phyloP scores from a whole-genome alignment of 2,113 vertebrate species.

The Mixornis gularis region DNA sequence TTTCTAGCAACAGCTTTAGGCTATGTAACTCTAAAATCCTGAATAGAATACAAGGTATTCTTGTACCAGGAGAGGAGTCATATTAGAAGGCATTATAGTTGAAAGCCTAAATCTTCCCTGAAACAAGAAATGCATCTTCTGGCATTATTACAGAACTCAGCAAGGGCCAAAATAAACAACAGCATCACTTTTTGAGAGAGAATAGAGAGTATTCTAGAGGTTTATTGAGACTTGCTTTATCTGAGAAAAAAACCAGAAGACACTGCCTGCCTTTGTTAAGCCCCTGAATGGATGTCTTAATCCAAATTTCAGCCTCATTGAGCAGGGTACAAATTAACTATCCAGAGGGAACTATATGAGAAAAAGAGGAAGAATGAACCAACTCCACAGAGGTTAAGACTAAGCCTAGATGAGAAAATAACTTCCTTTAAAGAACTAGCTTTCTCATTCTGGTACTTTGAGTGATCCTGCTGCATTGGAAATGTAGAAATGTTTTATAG shows the following conservation, averaged over 20 bases:
- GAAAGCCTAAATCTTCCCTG: neutral
- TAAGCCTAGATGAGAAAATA: neutral
- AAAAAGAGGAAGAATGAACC: conserved; percentile 3
- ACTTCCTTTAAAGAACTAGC: neutral
- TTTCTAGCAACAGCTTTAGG: conserved; percentile 31
- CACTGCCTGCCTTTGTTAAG: conserved; percentile 21
- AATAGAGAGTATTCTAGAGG: neutral
- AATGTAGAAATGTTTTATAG: neutral
- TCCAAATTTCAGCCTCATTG: conserved; percentile 33
- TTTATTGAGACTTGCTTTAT: conserved; percentile 37
- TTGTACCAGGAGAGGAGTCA: neutral
- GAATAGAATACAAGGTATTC: conserved; percentile 19
- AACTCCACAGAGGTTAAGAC: neutral
- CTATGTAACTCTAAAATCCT: neutral
- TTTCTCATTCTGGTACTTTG: neutral
- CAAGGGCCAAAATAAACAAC: neutral
- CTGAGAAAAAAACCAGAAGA: conserved; percentile 18
- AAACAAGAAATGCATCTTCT: conserved; percentile 8
- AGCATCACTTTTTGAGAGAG: neutral
- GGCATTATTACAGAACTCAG: neutral
- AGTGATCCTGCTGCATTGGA: neutral
- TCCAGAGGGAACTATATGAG: neutral
- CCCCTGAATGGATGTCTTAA: conserved; percentile 14
- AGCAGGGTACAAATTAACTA: conserved; percentile 39
- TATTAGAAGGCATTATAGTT: neutral